Evolutionary conservation across 2,888 invertebrate genomes (phyloP), one percentile per base, ranked within the genome.

Genomic region (Apamea crenata): DNA sequence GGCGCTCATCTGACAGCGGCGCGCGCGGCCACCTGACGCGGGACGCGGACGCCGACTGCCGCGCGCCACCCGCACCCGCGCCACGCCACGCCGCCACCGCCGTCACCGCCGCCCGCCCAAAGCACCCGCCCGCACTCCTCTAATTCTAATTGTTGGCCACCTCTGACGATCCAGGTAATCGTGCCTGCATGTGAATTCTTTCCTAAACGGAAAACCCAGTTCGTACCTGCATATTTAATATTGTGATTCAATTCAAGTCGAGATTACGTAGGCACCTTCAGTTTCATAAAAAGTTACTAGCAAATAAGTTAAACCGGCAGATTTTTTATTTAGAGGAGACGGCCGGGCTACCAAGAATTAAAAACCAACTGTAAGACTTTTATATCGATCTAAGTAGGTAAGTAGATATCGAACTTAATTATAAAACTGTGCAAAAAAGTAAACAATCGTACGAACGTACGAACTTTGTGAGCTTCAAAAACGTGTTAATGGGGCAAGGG

Each of bases 61-160:
- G 93, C 89, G 89, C 88, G 84, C 87, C 88, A 85, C 88, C 90
- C 79, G 32, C 70, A 29, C 47, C 78, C 66, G 29, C 50, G n/a
- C 70, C 67, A 83, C 80, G 74, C 69, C 89, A n/a, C 53, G 61
- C 74, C 89, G 21, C 82, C 82, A 69, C 77, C 63, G 47, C 85
- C 89, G 85, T 87, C 84, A 83, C 88, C 81, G 79, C 85, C 90
- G 88, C 90, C 91, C 91, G 90, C 92, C 87, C 90, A 83, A 87
- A 88, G 87, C 80, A 83, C 91, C 82, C 91, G 89, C 91, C 91
- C 94, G 90, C 92, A 80, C 93, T 92, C 93, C 93, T 94, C 93
- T 94, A 93, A 94, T 95, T 95, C 94, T 95, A 95, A 96, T 95
- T 96, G 95, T 94, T 96, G 93, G 92, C 95, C 94, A 95, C 95